Evolutionary conservation across 2,888 invertebrate species (phyloP).

Genomic region (Pasiphila rectangulata): DNA sequence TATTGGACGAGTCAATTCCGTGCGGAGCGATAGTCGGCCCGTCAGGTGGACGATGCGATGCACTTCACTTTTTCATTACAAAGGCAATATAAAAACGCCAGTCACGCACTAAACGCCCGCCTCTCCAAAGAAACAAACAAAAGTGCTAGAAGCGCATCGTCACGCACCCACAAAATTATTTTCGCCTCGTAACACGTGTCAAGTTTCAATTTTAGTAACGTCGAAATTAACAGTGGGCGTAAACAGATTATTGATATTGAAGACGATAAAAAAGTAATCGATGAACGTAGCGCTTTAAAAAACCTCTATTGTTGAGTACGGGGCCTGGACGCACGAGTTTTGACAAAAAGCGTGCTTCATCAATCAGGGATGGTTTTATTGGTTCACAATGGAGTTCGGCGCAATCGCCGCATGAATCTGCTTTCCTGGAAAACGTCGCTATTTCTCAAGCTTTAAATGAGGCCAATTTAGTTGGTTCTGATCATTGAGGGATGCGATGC

Average conservation of each 20-base stretch:
- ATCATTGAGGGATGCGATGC: constrained; percentile 26
- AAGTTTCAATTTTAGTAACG: constrained; percentile 78
- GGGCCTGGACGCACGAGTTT: constrained; percentile 53
- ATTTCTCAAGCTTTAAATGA: constrained; percentile 64
- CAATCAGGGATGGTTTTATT: constrained; percentile 77
- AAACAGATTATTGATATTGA: constrained; percentile 79
- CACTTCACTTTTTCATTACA: constrained; percentile 68
- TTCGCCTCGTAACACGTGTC: constrained; percentile 79
- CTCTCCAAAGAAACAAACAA: constrained; percentile 74
- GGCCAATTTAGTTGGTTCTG: constrained; percentile 50
- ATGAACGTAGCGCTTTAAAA: constrained; percentile 70
- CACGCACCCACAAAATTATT: constrained; percentile 77
- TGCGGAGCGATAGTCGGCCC: constrained; percentile 39
- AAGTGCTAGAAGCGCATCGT: constrained; percentile 70
- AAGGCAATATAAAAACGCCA: constrained; percentile 73
- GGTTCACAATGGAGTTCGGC: constrained; percentile 65
- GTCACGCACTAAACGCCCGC: constrained; percentile 76
- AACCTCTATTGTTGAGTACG: constrained; percentile 71
- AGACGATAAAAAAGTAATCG: constrained; percentile 78
- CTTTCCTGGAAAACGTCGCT: constrained; percentile 63
- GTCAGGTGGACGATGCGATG: constrained; percentile 59
- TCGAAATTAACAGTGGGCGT: constrained; percentile 80
- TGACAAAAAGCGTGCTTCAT: constrained; percentile 71
- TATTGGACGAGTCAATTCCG: constrained; percentile 53
- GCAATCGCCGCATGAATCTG: constrained; percentile 65